These are phyloP conservation scores for Enteromius radiatus DNA, from an alignment of 2,797 vertebrate genomes.

Conservation along the genomic window DNA sequence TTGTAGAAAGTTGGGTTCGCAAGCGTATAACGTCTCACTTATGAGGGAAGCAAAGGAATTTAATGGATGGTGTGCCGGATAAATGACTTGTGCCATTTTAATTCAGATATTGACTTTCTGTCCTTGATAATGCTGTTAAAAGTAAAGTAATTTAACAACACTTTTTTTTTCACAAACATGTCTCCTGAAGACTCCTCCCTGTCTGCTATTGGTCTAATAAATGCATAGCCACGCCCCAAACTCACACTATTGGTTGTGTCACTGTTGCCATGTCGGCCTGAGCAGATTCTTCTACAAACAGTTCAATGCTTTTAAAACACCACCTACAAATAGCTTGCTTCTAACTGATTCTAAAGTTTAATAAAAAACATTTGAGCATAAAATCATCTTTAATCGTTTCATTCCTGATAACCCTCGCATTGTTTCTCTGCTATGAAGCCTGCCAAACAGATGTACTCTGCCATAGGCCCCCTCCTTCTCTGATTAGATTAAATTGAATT, in stretches of 20 bases:
- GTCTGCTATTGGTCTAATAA: background rate
- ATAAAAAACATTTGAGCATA: background rate
- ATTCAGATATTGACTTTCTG: background rate
- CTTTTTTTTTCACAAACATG: background rate
- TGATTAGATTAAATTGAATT: constrained; percentile 70
- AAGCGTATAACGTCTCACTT: constrained; percentile 39
- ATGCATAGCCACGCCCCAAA: background rate
- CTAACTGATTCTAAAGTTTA: background rate
- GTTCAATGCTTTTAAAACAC: background rate
- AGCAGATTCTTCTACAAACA: background rate
- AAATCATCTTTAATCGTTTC: background rate
- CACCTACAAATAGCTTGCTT: background rate
- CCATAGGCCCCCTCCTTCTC: constrained; percentile 46
- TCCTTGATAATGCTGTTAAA: too few relatives aligned
- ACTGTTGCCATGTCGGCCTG: background rate
- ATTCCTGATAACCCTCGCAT: background rate
- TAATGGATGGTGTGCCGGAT: background rate
- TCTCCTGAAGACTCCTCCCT: background rate
- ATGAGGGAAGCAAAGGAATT: background rate
- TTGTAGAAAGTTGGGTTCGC: constrained; percentile 60
- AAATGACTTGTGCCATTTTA: background rate
- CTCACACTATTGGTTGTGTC: background rate
- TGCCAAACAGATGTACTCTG: constrained; percentile 44
- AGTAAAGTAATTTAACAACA: background rate
- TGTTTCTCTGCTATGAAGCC: constrained; percentile 46